Evolutionary conservation across 2,888 invertebrate genomes (phyloP), one percentile per base, ranked within the genome.

Genomic region (Nasonovia ribisnigri): DNA sequence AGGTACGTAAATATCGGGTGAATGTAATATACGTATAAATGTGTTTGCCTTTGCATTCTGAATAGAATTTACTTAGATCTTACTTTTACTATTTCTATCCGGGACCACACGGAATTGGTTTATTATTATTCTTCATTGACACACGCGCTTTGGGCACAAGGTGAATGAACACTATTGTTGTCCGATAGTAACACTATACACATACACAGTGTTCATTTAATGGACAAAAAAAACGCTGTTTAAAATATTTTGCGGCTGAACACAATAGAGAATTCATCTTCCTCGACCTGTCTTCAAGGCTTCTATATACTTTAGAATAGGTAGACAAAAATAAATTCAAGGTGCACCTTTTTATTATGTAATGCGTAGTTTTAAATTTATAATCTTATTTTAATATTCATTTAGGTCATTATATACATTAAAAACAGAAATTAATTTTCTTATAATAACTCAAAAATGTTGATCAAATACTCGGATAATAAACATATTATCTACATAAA

Each of bases 141-240:
- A 93, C 90, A 90, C 93, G 60, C 86, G 90, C 93, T 93, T 90
- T 90, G 48, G 67, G 93, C 42, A 93, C 93, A 93, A 93, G 93
- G 93, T 93, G 93, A 93, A 93, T 93, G 93, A 93, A 90, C 93
- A 93, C 90, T 93, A 93, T 93, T 93, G 93, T 93, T 93, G 60
- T 90, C 57, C 51, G 84, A 90, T 43, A 67, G 48, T 67, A 60
- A 77, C 77, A 77, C 77, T n/a, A 60, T 60, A 77, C 36, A 90
- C 90, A 77, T 77, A n/a, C 57, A 48, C 86, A 51, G 57, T 84
- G 46, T 93, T 93, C 92, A 77, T 90, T 90, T 93, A 84, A 86
- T 84, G 46, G 93, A 92, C 89, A 84, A 57, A 93, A 92, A 87
- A 92, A 90, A 86, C 86, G 26, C 60, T 90, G 90, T 93, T 93